Conservation (phyloP, 2,797 vertebrate species). For the Periparus ater region DNA sequence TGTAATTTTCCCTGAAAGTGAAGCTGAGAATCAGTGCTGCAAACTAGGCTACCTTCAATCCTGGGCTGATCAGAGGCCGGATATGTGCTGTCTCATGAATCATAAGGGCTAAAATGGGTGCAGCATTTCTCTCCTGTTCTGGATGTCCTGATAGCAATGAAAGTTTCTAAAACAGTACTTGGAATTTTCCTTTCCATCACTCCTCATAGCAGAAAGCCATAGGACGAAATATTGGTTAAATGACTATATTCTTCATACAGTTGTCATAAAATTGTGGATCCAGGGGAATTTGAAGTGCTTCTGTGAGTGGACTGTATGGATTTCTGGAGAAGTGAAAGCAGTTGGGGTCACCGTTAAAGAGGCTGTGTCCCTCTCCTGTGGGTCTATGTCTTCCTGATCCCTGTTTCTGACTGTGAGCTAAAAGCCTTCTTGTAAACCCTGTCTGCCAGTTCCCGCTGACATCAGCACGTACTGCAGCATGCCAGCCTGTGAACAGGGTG, state of each 20-base stretch:
- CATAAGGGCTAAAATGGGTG: neutral
- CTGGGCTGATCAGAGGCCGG: neutral
- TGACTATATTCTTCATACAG: neutral
- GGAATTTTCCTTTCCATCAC: neutral
- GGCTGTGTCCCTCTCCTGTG: neutral
- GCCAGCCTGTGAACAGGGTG: neutral
- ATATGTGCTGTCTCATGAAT: neutral
- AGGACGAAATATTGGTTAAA: neutral
- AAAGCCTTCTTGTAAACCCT: neutral
- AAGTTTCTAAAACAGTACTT: slow-evolving; percentile 5
- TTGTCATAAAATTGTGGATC: neutral
- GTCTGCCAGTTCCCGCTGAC: neutral
- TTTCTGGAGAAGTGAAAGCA: neutral
- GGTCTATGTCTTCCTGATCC: neutral
- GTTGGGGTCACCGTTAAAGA: rapidly evolving
- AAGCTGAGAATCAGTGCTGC: neutral
- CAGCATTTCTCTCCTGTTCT: neutral
- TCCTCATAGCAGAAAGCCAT: neutral
- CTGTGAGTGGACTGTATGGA: neutral
- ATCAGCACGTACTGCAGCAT: neutral
- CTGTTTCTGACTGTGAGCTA: neutral
- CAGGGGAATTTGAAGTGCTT: neutral
- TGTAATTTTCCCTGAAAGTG: neutral
- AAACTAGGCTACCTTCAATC: neutral
- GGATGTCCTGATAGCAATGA: neutral